These are phyloP conservation scores for Lasioglossum pauxillum DNA, from an alignment of 2,888 invertebrate genomes.

Conservation along the genomic window DNA sequence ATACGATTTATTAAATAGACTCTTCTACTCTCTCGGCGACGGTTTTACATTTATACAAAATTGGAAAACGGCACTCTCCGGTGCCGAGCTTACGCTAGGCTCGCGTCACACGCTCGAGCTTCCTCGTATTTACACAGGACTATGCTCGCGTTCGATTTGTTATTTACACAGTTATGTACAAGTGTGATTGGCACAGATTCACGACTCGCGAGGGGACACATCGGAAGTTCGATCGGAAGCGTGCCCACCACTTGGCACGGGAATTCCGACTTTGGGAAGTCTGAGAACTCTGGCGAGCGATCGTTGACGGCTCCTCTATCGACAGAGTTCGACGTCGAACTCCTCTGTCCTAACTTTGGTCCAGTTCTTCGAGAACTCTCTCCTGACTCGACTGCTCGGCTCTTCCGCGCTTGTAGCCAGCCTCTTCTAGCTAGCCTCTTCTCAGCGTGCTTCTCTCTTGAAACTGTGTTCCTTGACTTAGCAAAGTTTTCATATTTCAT, in stretches of 20 bases:
- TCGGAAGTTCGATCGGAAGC: constrained; percentile 1
- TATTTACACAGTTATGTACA: constrained; percentile 71
- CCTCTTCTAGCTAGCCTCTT: background rate
- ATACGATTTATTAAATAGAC: constrained; percentile 79
- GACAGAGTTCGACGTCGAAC: background rate
- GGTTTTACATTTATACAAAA: constrained; percentile 82
- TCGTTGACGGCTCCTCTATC: background rate
- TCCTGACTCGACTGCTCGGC: background rate
- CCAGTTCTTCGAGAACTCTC: constrained; percentile 3
- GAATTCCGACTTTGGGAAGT: background rate
- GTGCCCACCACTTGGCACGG: constrained; percentile 6
- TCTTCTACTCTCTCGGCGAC: constrained; percentile 65
- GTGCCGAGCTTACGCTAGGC: constrained; percentile 11
- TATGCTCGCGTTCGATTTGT: constrained; percentile 16
- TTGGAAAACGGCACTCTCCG: constrained; percentile 61
- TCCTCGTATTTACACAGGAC: constrained; percentile 50
- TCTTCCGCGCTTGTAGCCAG: background rate
- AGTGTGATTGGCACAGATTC: constrained; percentile 60
- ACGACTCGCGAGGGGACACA: constrained; percentile 14
- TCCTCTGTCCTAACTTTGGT: constrained; percentile 10
- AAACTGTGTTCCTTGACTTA: no score
- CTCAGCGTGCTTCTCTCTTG: background rate
- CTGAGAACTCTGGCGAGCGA: background rate
- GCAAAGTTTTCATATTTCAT: background rate
- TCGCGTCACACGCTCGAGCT: background rate